phyloP scores from a whole-genome alignment of 1,140 invertebrate species.

The Musca domestica region DNA sequence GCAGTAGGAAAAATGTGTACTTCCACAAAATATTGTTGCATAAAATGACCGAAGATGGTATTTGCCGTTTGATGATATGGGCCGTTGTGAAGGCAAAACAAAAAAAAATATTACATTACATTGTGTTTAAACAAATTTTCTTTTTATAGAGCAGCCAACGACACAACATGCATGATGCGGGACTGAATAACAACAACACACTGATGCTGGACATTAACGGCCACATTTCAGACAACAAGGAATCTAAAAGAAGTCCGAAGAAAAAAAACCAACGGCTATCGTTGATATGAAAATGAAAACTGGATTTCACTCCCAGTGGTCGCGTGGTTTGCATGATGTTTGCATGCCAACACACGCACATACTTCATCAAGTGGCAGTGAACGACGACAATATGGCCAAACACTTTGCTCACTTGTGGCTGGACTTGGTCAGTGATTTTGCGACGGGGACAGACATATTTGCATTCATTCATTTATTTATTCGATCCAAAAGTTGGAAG shows the following conservation, averaged over 20 bases:
- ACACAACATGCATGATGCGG: not conserved
- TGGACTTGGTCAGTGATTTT: no score
- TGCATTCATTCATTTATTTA: no score
- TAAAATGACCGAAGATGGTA: not conserved
- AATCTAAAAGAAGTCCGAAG: no score
- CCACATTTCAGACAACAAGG: no score
- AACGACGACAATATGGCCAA: no score
- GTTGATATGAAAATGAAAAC: not conserved
- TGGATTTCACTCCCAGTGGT: constrained; percentile 16
- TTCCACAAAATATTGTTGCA: not conserved
- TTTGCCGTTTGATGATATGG: not conserved
- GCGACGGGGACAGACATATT: no score
- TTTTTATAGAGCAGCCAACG: not conserved
- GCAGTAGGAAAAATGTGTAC: not conserved
- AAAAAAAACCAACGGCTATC: no score
- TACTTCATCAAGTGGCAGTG: no score
- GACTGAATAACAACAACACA: not conserved
- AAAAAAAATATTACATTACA: constrained; percentile 10
- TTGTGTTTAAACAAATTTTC: constrained; percentile 20
- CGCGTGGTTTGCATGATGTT: constrained; percentile 17
- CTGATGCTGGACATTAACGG: not conserved
- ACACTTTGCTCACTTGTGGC: no score
- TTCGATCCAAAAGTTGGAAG: no score
- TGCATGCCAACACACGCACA: constrained; percentile 7
- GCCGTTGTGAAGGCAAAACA: not conserved